These are phyloP conservation scores for Beris chalybata DNA, from an alignment of 2,888 invertebrate genomes.

Conservation along the genomic window DNA sequence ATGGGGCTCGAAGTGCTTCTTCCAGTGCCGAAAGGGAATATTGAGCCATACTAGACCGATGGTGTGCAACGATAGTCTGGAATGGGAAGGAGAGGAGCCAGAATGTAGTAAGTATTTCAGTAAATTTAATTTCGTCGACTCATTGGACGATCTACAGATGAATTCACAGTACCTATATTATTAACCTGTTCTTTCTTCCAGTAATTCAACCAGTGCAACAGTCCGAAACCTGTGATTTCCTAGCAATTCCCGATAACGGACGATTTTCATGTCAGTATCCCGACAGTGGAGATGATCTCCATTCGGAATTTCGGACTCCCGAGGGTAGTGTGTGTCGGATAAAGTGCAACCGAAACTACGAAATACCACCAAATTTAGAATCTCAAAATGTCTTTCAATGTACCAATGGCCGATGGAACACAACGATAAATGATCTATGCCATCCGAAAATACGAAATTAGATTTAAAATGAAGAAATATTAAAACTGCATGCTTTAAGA, in stretches of 20 bases:
- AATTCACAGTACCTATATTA: neutral
- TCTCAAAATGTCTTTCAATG: slow-evolving; percentile 36
- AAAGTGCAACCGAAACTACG: slow-evolving; percentile 38
- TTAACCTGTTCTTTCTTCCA: slow-evolving; percentile 2
- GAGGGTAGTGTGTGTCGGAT: slow-evolving; percentile 40
- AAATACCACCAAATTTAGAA: slow-evolving; percentile 38
- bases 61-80: slow-evolving; percentile 39
- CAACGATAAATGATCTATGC: slow-evolving; percentile 39
- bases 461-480: neutral
- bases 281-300: slow-evolving; percentile 34
- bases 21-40: slow-evolving; percentile 38
- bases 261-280: slow-evolving; percentile 41
- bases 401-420: slow-evolving; percentile 40
- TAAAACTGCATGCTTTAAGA: too few species aligned
- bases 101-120: slow-evolving; percentile 34
- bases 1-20: slow-evolving; percentile 42
- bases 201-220: slow-evolving; percentile 7
- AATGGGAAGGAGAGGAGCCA: slow-evolving; percentile 42
- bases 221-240: slow-evolving; percentile 36
- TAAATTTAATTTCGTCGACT: too few species aligned
- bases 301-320: slow-evolving; percentile 36
- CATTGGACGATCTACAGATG: too few species aligned
- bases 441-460: slow-evolving; percentile 31
- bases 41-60: slow-evolving; percentile 39
- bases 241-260: slow-evolving; percentile 39